Percentiles rank a stretch among this genome's conserved stretches.
Conservation (phyloP, 2,797 vertebrate genomes). For the Monodelphis domestica region DNA sequence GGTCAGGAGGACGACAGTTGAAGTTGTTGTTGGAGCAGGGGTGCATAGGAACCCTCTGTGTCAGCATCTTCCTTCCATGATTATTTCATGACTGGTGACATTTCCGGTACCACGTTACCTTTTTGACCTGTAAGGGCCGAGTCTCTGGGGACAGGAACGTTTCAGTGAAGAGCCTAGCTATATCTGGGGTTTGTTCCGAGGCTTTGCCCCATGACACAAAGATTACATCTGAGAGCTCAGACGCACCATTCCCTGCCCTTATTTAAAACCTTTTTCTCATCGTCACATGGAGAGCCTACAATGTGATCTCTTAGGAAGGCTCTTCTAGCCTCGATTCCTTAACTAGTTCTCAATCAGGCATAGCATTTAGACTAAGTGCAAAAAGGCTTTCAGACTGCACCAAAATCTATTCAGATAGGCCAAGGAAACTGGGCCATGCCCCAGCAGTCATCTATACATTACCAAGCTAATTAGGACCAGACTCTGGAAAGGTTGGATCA, state of each 20-base stretch:
- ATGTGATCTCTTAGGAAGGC: neutral
- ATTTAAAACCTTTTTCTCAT: neutral
- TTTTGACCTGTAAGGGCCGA: neutral
- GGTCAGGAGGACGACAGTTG: neutral
- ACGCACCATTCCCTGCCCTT: neutral
- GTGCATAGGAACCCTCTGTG: neutral
- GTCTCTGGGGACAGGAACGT: neutral
- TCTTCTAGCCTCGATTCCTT: neutral
- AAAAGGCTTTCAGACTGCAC: neutral
- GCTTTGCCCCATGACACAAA: neutral
- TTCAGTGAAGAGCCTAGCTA: neutral
- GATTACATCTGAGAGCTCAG: neutral
- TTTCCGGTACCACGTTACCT: neutral
- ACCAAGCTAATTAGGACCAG: neutral
- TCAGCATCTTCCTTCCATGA: neutral
- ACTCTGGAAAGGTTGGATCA: neutral
- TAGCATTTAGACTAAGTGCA: neutral
- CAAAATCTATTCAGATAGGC: neutral
- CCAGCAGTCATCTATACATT: neutral
- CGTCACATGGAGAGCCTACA: neutral
- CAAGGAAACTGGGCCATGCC: neutral
- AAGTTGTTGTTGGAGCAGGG: too few relatives aligned
- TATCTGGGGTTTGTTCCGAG: neutral
- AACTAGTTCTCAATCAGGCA: neutral
- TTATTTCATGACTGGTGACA: neutral